These are phyloP conservation scores for Ochropacha duplaris DNA, from an alignment of 2,888 invertebrate species.

Conservation along the genomic window DNA sequence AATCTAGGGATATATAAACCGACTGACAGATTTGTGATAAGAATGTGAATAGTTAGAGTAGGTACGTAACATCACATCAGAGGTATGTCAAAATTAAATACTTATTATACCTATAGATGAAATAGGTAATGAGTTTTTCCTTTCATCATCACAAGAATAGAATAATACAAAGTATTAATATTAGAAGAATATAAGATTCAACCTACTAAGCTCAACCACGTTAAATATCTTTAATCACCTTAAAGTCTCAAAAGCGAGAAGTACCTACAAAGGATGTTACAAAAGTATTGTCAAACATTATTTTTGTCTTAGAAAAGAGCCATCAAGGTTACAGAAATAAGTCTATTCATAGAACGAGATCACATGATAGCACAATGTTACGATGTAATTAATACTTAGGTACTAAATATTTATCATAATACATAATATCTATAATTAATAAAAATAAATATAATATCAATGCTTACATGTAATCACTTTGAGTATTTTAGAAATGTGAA, in stretches of 20 bases:
- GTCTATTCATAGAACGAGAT: constrained; percentile 51
- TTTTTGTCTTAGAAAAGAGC: constrained; percentile 52
- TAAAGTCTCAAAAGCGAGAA: constrained; percentile 37
- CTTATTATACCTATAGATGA: no score
- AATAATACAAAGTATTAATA: constrained; percentile 21
- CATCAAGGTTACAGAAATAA: constrained; percentile 51
- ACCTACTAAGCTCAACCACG: constrained; percentile 45
- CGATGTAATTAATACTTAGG: constrained; percentile 26
- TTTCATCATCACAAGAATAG: constrained; percentile 28
- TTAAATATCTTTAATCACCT: constrained; percentile 35
- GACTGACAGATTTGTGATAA: constrained; percentile 2
- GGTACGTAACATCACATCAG: neutral
- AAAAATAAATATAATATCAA: neutral
- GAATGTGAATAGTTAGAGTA: neutral
- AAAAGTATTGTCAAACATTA: constrained; percentile 66
- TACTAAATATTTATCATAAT: constrained; percentile 32
- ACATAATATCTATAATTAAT: neutral
- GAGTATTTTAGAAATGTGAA: constrained; percentile 39
- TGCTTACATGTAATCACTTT: constrained; percentile 45
- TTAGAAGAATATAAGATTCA: constrained; percentile 17
- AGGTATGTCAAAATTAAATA: neutral
- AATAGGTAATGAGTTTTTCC: neutral
- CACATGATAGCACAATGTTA: constrained; percentile 59
- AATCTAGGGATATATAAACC: neutral
- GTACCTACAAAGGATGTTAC: constrained; percentile 42